Evolutionary conservation across 2,888 invertebrate genomes (phyloP).

Genomic region (Prosapia bicincta): DNA sequence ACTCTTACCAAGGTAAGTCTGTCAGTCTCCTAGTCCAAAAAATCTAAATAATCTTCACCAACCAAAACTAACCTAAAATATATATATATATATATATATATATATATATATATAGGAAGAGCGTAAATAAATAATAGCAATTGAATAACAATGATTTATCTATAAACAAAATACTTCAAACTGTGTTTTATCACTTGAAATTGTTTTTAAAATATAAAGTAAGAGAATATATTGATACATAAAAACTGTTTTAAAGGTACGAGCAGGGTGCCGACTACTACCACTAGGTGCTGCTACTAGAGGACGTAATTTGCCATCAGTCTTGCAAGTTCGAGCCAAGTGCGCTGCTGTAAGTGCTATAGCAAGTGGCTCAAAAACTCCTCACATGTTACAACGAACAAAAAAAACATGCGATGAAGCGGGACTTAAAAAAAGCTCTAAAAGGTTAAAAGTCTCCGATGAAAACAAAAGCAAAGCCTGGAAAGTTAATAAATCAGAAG

Average conservation of each 20-base stretch:
- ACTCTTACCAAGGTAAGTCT: too few relatives aligned
- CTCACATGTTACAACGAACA: conserved; percentile 14
- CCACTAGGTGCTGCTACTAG: conserved; percentile 13
- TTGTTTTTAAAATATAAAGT: too few relatives aligned
- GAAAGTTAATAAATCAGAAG: conserved; percentile 20
- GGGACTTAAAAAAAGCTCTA: conserved; percentile 24
- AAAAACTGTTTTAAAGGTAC: conserved; percentile 8
- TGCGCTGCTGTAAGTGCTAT: conserved; percentile 26
- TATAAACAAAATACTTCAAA: too few relatives aligned
- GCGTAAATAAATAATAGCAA: too few relatives aligned
- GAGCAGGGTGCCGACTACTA: conserved; percentile 9
- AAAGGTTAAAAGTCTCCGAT: conserved; percentile 29
- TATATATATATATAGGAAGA: too few relatives aligned
- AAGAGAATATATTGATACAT: too few relatives aligned
- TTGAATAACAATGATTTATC: too few relatives aligned
- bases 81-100: too few relatives aligned
- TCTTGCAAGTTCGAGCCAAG: conserved; percentile 29
- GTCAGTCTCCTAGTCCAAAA: too few relatives aligned
- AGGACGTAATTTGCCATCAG: conserved; percentile 7
- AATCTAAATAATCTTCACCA: too few relatives aligned
- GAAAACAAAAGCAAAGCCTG: conserved; percentile 20
- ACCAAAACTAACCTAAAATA: too few relatives aligned
- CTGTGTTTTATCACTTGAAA: too few relatives aligned
- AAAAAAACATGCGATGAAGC: conserved; percentile 15
- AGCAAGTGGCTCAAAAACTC: conserved; percentile 17